Evolutionary conservation across 2,113 vertebrate genomes (phyloP), one percentile per base, ranked within the genome.

Genomic region (Anarhynchus alexandrinus): DNA sequence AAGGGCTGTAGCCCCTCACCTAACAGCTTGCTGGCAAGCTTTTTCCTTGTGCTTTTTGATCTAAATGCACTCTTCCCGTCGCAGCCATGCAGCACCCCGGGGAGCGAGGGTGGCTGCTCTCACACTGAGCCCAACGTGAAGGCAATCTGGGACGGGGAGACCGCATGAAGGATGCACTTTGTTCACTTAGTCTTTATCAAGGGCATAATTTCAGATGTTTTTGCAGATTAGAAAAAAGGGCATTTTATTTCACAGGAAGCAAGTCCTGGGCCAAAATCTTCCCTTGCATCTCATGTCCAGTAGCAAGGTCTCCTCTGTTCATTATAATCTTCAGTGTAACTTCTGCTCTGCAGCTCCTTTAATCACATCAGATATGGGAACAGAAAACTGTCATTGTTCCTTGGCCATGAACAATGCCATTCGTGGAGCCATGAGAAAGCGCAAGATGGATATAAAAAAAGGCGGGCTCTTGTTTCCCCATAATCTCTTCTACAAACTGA

Each of bases 301-400:
- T 12, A 84, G 92, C 40, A 9, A 90, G 43, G 81, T 89, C 83
- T 78, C 73, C 77, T 88, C 83, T 89, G 77, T 91, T 96, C 88
- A 94, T 95, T 95, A 94, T 93, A 94, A 90, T 89, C 91, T 89
- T 92, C 95, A 92, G 95, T 76, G 92, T 87, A 96, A 96, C 95
- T 97, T 93, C 89, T 95, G 93, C 94, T 96, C 92, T 70, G 65
- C 86, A 94, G 90, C 96, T 90, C 90, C 93, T 95, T 93, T 96
- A 96, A 97, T 97, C 97, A 96, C 90, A 84, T 97, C 96, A 96
- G 96, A 96, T 96, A 96, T 95, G 97, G 96, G 96, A 97, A 94
- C 92, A 90, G 97, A 97, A 78, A 92, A 93, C 88, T 90, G 93
- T 45, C 97, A 95, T 96, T 96, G 97, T 97, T 96, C 93, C 93